Conservation (phyloP, 2,888 invertebrate species). For the Mechanitis messenoides region DNA sequence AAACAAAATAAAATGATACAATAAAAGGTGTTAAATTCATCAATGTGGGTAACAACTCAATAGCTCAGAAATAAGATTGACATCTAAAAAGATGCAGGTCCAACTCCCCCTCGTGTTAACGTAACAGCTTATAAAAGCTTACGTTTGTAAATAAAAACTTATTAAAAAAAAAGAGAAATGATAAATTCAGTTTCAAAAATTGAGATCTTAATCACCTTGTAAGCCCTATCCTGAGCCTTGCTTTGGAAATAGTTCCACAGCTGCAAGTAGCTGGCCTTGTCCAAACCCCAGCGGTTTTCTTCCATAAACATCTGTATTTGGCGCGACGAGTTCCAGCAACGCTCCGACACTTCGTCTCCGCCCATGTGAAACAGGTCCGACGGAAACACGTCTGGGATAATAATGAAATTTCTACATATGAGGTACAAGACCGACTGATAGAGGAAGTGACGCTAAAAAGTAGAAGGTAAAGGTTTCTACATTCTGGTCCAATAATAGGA, state of each 20-base stretch:
- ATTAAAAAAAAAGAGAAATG: too few relatives aligned
- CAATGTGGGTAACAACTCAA: too few relatives aligned
- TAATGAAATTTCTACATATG: neutral
- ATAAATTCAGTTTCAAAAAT: too few relatives aligned
- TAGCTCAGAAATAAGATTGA: too few relatives aligned
- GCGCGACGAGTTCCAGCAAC: constrained; percentile 86
- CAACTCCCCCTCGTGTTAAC: too few relatives aligned
- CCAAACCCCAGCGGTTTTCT: constrained; percentile 77
- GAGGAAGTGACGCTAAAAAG: neutral
- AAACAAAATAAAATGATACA: too few relatives aligned
- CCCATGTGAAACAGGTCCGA: constrained; percentile 93
- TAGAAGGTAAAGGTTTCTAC: too few relatives aligned
- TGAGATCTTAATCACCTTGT: constrained; percentile 49
- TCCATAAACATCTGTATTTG: constrained; percentile 83
- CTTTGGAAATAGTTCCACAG: constrained; percentile 86
- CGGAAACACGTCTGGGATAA: constrained; percentile 74
- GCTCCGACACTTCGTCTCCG: constrained; percentile 84
- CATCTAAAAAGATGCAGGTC: too few relatives aligned
- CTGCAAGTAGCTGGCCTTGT: constrained; percentile 78
- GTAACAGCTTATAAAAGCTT: too few relatives aligned
- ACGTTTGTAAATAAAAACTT: too few relatives aligned
- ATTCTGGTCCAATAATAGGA: too few relatives aligned
- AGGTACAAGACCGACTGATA: neutral
- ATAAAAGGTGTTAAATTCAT: too few relatives aligned
- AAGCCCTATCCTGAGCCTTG: constrained; percentile 77